Conservation (phyloP, 2,113 vertebrate genomes). For the Forbesichthys agassizii region DNA sequence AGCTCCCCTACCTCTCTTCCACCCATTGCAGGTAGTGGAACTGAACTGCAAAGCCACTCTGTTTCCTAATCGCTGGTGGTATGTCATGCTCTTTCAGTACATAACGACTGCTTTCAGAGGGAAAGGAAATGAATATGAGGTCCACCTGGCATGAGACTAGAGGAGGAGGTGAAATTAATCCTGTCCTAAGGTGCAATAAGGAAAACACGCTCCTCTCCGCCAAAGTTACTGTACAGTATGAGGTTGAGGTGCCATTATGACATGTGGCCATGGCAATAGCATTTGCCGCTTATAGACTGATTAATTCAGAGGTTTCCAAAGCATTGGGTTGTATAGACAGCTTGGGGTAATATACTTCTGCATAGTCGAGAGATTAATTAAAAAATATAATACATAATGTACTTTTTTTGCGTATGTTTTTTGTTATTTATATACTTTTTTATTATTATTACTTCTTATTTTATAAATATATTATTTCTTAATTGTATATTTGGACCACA, state of each 20-base stretch:
- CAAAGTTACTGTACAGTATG: too few relatives aligned
- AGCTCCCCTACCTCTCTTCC: too few relatives aligned
- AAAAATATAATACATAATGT: background rate
- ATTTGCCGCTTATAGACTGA: too few relatives aligned
- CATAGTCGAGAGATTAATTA: too few relatives aligned
- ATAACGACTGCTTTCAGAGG: constrained; percentile 24
- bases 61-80: constrained; percentile 38
- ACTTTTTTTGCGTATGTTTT: background rate
- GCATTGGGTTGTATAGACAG: too few relatives aligned
- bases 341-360: too few relatives aligned
- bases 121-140: constrained; percentile 45
- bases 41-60: constrained; percentile 25
- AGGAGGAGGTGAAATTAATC: constrained; percentile 52
- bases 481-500: too few relatives aligned
- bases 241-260: too few relatives aligned
- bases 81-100: constrained; percentile 30
- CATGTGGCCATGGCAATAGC: too few relatives aligned
- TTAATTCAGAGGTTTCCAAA: too few relatives aligned
- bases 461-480: background rate
- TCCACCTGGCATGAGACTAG: constrained; percentile 29
- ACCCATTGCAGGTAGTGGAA: too few relatives aligned
- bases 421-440: background rate
- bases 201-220: constrained; percentile 11
- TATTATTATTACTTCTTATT: background rate
- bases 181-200: constrained; percentile 20